Conservation (phyloP, 2,797 vertebrate genomes). For the Sebastiscus tertius region DNA sequence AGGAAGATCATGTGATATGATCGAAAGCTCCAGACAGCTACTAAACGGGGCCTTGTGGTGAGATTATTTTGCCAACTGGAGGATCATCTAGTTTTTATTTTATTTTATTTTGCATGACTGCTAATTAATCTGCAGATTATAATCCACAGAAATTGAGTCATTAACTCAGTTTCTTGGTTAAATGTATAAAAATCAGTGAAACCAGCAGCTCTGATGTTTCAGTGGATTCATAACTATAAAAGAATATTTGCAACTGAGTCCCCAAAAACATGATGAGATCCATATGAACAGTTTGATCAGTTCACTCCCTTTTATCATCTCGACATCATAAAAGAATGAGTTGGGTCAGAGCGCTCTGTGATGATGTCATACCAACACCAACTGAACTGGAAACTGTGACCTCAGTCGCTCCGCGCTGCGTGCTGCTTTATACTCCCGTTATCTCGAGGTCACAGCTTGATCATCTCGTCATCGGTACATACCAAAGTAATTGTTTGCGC, state of each 20-base stretch:
- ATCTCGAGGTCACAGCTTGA: neutral
- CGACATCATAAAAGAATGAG: neutral
- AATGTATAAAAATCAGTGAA: neutral
- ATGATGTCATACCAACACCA: neutral
- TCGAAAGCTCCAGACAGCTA: neutral
- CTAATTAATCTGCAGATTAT: neutral
- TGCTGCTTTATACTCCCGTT: neutral
- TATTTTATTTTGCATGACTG: too few relatives aligned
- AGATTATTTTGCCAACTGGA: neutral
- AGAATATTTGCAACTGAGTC: neutral
- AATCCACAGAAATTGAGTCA: neutral
- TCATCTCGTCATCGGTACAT: neutral
- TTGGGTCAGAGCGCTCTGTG: too few relatives aligned
- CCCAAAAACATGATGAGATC: neutral
- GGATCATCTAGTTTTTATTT: neutral
- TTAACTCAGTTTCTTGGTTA: neutral
- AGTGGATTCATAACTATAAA: neutral
- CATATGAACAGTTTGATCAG: neutral
- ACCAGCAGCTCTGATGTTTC: neutral
- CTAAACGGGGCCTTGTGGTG: neutral
- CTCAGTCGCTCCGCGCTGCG: neutral
- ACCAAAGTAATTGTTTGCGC: neutral
- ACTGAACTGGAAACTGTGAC: neutral
- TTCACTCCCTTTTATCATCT: neutral
- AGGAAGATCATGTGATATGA: too few relatives aligned